A percentile compares a stretch with the other conserved stretches of the same genome.
These are phyloP conservation scores for Endotricha flammealis DNA, from an alignment of 2,888 invertebrate species.

Conservation along the genomic window DNA sequence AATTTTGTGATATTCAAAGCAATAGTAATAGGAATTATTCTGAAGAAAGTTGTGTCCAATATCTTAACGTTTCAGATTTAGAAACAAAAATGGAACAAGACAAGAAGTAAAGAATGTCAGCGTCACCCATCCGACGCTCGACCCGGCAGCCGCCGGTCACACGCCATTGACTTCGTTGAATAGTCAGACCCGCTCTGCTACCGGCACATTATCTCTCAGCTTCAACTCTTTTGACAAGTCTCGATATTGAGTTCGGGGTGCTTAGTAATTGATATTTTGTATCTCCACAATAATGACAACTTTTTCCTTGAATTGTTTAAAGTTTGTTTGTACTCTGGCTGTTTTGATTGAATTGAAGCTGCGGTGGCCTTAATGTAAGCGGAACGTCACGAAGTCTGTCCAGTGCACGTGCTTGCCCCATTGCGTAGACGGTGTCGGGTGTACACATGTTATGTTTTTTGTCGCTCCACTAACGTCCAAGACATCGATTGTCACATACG, in stretches of 20 bases:
- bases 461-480: slow-evolving; percentile 49
- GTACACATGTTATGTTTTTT: slow-evolving; percentile 59
- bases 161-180: slow-evolving; percentile 72
- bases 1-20: too few relatives aligned
- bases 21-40: too few relatives aligned
- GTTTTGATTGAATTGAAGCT: too few relatives aligned
- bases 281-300: too few relatives aligned
- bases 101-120: slow-evolving; percentile 65
- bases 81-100: slow-evolving; percentile 54
- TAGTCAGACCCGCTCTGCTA: slow-evolving; percentile 51
- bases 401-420: slow-evolving; percentile 49
- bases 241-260: slow-evolving; percentile 46
- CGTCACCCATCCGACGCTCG: slow-evolving; percentile 54
- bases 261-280: slow-evolving; percentile 33
- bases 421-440: slow-evolving; percentile 31
- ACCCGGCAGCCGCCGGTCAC: slow-evolving; percentile 62
- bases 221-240: slow-evolving; percentile 48
- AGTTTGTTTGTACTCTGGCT: too few relatives aligned
- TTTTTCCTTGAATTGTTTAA: too few relatives aligned
- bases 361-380: too few relatives aligned
- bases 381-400: slow-evolving; percentile 39
- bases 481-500: slow-evolving; percentile 52
- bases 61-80: slow-evolving; percentile 34
- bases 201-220: slow-evolving; percentile 55
- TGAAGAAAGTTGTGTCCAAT: slow-evolving; percentile 17